Percentiles rank a stretch among this genome's conserved stretches.
phyloP scores from a whole-genome alignment of 30 jellyfish, hydroid and myxozoan genomes.

The Aurelia aurita region DNA sequence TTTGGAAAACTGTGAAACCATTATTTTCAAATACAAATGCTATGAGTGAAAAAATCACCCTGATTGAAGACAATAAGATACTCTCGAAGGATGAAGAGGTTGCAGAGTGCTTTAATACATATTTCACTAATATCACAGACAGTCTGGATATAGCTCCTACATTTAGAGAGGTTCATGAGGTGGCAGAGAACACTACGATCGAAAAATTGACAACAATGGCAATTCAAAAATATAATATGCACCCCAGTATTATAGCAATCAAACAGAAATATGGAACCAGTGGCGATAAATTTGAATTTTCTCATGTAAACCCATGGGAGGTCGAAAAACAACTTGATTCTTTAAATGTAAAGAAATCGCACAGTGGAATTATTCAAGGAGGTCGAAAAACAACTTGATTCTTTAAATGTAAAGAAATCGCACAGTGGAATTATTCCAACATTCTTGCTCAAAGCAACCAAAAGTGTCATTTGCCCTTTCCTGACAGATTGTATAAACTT shows the following conservation, averaged over 20 bases:
- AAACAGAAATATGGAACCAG: slow-evolving; percentile 26
- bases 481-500: slow-evolving; percentile 37
- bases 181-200: slow-evolving; percentile 10
- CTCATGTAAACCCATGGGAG: slow-evolving; percentile 34
- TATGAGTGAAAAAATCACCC: not conserved
- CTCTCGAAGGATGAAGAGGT: not conserved
- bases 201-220: slow-evolving; percentile 22
- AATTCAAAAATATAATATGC: slow-evolving; percentile 6
- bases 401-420: too few species aligned
- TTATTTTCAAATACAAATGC: slow-evolving; percentile 9
- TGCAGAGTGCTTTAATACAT: slow-evolving; percentile 27
- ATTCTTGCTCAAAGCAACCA: too few species aligned
- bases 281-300: slow-evolving; percentile 29
- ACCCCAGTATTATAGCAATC: slow-evolving; percentile 29
- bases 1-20: slow-evolving; percentile 28
- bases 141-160: slow-evolving; percentile 35
- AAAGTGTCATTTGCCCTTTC: slow-evolving; percentile 40
- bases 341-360: slow-evolving; percentile 11
- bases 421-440: too few species aligned
- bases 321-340: slow-evolving; percentile 20
- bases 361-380: slow-evolving; percentile 1
- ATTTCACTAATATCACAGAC: slow-evolving; percentile 19
- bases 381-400: too few species aligned
- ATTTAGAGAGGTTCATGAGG: slow-evolving; percentile 4
- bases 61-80: slow-evolving; percentile 13